Conservation (phyloP, 1,140 invertebrate species). For the Rhyzopertha dominica region DNA sequence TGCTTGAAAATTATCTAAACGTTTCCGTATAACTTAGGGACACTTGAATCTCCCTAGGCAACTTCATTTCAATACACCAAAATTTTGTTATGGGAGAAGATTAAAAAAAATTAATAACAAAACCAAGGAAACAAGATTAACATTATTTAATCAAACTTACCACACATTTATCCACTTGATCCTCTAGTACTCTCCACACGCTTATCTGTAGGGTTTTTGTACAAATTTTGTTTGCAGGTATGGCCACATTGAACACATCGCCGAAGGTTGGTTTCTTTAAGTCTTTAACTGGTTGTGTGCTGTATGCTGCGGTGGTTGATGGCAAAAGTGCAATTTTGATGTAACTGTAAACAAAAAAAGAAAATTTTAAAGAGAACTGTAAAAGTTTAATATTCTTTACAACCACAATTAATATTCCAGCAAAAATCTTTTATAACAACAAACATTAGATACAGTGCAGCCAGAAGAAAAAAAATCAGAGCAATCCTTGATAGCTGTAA, state of each 20-base stretch:
- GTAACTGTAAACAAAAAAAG: conserved; percentile 55
- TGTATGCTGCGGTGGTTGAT: conserved; percentile 57
- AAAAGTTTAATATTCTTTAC: too few relatives aligned
- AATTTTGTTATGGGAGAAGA: too few relatives aligned
- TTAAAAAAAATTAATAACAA: too few relatives aligned
- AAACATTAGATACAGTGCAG: too few relatives aligned
- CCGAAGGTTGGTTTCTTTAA: conserved; percentile 74
- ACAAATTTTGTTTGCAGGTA: conserved; percentile 68
- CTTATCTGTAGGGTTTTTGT: conserved; percentile 87
- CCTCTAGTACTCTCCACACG: conserved; percentile 64
- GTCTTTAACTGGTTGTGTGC: conserved; percentile 68
- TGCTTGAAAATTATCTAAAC: too few relatives aligned
- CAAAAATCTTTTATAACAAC: too few relatives aligned
- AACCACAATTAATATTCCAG: too few relatives aligned
- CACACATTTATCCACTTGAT: conserved; percentile 73
- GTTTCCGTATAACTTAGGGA: too few relatives aligned
- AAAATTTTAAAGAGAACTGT: not conserved
- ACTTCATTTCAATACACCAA: conserved; percentile 1
- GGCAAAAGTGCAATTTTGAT: conserved; percentile 76
- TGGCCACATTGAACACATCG: conserved; percentile 71
- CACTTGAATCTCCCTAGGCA: too few relatives aligned
- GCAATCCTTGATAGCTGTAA: too few relatives aligned
- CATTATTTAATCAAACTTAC: conserved; percentile 61
- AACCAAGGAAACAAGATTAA: too few relatives aligned
- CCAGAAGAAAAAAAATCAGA: too few relatives aligned